phyloP scores from a whole-genome alignment of 2,113 vertebrate species.

The Otolemur garnettii region DNA sequence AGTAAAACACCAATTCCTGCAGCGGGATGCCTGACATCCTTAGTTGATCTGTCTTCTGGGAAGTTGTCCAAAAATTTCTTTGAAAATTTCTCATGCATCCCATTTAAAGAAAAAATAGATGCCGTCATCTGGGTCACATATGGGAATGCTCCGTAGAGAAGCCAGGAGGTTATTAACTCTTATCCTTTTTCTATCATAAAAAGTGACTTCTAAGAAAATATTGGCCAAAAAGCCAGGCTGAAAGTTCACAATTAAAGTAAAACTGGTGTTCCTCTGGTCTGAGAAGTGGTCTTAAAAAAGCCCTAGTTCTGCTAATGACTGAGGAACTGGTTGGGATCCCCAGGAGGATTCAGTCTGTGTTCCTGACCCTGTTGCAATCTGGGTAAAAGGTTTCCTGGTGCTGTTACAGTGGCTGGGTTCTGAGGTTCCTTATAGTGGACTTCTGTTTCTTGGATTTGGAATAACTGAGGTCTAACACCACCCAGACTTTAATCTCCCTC shows the following conservation, averaged over 20 bases:
- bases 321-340: not conserved
- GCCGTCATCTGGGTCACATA: constrained; percentile 72
- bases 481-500: not conserved
- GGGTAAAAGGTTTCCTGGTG: constrained; percentile 16
- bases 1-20: constrained; percentile 27
- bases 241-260: constrained; percentile 41
- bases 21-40: constrained; percentile 15
- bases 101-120: constrained; percentile 72
- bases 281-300: not conserved
- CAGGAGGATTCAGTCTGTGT: not conserved
- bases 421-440: not conserved
- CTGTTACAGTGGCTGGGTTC: not conserved
- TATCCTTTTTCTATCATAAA: constrained; percentile 55
- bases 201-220: constrained; percentile 67
- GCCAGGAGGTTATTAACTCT: constrained; percentile 54
- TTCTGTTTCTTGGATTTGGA: constrained; percentile 6
- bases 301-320: not conserved
- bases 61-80: constrained; percentile 81
- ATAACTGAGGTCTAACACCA: not conserved
- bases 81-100: constrained; percentile 79
- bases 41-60: constrained; percentile 75
- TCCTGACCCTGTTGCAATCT: constrained; percentile 22
- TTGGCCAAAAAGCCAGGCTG: constrained; percentile 8
- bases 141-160: constrained; percentile 50
- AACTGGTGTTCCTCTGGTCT: not conserved